These are phyloP conservation scores for Danio rerio DNA, from an alignment of 2,113 vertebrate species.

Conservation along the genomic window DNA sequence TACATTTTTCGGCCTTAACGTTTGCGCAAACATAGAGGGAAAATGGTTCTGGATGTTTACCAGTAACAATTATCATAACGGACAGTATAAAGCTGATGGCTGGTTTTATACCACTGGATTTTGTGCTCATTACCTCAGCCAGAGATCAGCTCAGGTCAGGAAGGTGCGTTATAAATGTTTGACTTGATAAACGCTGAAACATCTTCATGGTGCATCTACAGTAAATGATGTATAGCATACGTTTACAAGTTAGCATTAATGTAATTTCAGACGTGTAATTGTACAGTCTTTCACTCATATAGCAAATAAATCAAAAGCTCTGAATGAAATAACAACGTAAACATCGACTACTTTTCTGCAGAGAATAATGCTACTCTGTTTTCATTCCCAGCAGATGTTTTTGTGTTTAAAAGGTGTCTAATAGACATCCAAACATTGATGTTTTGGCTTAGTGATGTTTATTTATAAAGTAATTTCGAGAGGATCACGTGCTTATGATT, in stretches of 20 bases:
- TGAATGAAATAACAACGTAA: constrained; percentile 12
- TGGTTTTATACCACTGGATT: constrained; percentile 16
- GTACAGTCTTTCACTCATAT: neutral
- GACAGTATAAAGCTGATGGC: neutral
- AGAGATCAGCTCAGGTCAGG: constrained; percentile 73
- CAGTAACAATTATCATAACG: too few relatives aligned
- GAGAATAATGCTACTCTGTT: neutral
- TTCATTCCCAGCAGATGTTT: too few relatives aligned
- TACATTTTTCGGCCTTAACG: neutral
- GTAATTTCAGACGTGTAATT: constrained; percentile 1
- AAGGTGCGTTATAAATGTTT: constrained; percentile 54
- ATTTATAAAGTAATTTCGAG: too few relatives aligned
- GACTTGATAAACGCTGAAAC: constrained; percentile 33
- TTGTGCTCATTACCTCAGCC: constrained; percentile 52
- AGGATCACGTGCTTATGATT: too few relatives aligned
- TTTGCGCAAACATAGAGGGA: constrained; percentile 10
- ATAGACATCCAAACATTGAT: too few relatives aligned
- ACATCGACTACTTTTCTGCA: neutral
- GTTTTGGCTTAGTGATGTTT: too few relatives aligned
- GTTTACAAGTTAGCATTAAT: neutral
- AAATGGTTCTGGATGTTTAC: neutral
- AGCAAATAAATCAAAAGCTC: neutral
- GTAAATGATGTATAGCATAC: neutral
- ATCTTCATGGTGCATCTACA: neutral
- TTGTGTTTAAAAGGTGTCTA: too few relatives aligned